Evolutionary conservation across 1,140 invertebrate species (phyloP), one percentile per base, ranked within the genome.

Genomic region (Chironomus striatipennis): DNA sequence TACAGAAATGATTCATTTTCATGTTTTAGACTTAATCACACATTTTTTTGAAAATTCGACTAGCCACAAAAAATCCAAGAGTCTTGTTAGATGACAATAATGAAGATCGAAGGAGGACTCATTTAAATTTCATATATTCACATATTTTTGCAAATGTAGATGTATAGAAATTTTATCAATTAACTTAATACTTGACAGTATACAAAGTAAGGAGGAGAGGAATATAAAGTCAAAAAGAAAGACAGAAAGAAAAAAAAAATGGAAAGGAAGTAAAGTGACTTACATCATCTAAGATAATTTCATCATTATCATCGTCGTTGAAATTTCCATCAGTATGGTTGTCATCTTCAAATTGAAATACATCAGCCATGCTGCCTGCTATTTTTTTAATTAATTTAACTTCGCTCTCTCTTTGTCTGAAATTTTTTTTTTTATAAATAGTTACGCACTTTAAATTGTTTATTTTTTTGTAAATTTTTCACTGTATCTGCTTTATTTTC

Each of bases 221-320:
- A 17, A 43, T 74, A 43, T 18, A 34, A 34, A 34, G 24, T 34
- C 24, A 34, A 34, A 47, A 18, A n/a, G n/a, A n/a, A n/a, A n/a
- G n/a, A n/a, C n/a, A n/a, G n/a, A n/a, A n/a, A n/a, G n/a, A n/a
- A 2, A 57, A 42, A 24, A 12, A n/a, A 47, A 47, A 47, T 47
- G 47, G 47, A n/a, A 15, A 34, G 24, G 24, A 34, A 34, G 5
- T 34, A 34, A 34, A 34, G 24, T 10, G 43, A 57, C 24, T 42
- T 72, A 75, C 65, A 70, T 70, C 65, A 70, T 70, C 65, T 20
- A 70, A 10, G 9, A 70, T 70, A 70, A 20, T 18, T 18, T 70
- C 65, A 21, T 70, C 65, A 21, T 70, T 21, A 7, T 70, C 65
- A 20, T 70, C 65, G n/a, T n/a, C 10, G 18, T 70, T 10, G 17